These are phyloP conservation scores for Chalcis sispes DNA, from an alignment of 2,888 invertebrate genomes.

Conservation along the genomic window DNA sequence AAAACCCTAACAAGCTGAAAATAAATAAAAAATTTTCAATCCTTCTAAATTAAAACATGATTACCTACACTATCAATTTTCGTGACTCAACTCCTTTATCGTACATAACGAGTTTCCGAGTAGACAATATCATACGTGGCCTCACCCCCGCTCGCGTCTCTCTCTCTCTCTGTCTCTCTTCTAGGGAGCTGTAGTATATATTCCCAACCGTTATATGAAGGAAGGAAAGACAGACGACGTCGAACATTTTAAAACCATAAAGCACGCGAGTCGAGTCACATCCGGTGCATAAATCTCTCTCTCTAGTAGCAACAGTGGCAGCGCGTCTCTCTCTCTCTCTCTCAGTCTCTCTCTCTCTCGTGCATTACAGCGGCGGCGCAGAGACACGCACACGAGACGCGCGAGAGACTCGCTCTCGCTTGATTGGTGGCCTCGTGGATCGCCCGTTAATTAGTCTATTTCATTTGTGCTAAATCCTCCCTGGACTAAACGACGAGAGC, in stretches of 20 bases:
- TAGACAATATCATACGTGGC: slow-evolving; percentile 55
- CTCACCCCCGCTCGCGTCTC: too few relatives aligned
- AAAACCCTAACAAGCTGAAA: too few relatives aligned
- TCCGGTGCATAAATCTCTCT: slow-evolving; percentile 74
- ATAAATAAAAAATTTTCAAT: too few relatives aligned
- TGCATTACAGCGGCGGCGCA: slow-evolving; percentile 55
- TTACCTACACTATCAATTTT: slow-evolving; percentile 42
- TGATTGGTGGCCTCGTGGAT: slow-evolving; percentile 62
- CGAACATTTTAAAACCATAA: slow-evolving; percentile 70
- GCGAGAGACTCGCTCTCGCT: too few relatives aligned
- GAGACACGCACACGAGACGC: slow-evolving; percentile 46
- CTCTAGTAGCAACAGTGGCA: slow-evolving; percentile 18
- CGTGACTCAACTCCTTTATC: slow-evolving; percentile 39
- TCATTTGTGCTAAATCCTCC: too few relatives aligned
- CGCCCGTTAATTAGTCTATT: slow-evolving; percentile 70
- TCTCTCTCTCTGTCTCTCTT: background rate
- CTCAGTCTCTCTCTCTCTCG: slow-evolving; percentile 46
- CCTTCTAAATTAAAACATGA: slow-evolving; percentile 20
- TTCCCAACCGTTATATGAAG: background rate
- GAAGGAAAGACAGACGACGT: slow-evolving; percentile 58
- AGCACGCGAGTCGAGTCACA: slow-evolving; percentile 72
- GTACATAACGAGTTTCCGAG: slow-evolving; percentile 51
- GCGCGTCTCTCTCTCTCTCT: slow-evolving; percentile 42
- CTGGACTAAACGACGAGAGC: too few relatives aligned
- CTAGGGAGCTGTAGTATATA: too few relatives aligned